phyloP scores from a whole-genome alignment of 2,888 invertebrate genomes.

The Tachina lurida region DNA sequence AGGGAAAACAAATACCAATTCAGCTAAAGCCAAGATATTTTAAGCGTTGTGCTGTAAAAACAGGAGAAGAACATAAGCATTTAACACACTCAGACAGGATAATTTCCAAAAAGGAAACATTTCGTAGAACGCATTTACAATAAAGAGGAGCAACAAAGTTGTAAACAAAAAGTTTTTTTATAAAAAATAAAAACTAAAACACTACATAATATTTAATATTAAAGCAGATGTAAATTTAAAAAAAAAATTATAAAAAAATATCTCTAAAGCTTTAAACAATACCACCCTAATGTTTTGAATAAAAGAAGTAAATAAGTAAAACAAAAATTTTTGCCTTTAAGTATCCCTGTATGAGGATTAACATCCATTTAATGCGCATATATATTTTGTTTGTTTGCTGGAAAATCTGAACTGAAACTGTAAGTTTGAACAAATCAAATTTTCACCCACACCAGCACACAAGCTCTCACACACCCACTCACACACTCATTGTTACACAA shows the following conservation, averaged over 20 bases:
- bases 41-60: neutral
- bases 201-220: neutral
- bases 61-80: slow-evolving; percentile 16
- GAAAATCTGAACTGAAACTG: slow-evolving; percentile 27
- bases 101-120: slow-evolving; percentile 3
- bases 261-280: neutral
- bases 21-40: slow-evolving; percentile 41
- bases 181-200: neutral
- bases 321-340: neutral
- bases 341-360: slow-evolving; percentile 1
- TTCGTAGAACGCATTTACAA: slow-evolving; percentile 24
- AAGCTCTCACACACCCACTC: neutral
- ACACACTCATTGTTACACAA: neutral
- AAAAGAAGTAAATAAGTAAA: neutral
- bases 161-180: neutral
- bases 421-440: slow-evolving; percentile 50
- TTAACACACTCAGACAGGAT: slow-evolving; percentile 53
- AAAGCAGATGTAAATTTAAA: neutral
- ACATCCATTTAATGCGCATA: slow-evolving; percentile 9
- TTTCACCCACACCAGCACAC: slow-evolving; percentile 2
- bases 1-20: slow-evolving; percentile 43
- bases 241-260: no score
- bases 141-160: neutral
- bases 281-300: neutral
- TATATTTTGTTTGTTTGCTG: slow-evolving; percentile 17